phyloP scores from a whole-genome alignment of 2,797 vertebrate genomes.

The Schizopygopsis pylzovi region DNA sequence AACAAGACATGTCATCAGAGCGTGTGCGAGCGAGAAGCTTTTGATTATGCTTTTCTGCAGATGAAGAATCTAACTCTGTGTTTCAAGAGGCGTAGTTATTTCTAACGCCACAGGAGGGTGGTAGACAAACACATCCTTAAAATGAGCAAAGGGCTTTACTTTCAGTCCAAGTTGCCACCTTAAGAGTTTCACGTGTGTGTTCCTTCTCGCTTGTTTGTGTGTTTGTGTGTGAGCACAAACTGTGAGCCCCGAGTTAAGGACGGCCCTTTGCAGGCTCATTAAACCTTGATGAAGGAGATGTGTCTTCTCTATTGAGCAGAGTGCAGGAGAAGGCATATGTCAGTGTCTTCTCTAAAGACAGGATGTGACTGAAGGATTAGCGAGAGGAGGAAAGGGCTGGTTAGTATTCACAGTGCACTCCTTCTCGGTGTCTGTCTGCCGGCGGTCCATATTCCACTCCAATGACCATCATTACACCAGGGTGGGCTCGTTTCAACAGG shows the following conservation, averaged over 20 bases:
- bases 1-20: conserved; percentile 30
- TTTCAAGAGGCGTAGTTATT: neutral
- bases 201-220: neutral
- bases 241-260: conserved; percentile 50
- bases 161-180: conserved; percentile 3
- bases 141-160: neutral
- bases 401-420: conserved; percentile 61
- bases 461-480: conserved; percentile 53
- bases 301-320: conserved; percentile 52
- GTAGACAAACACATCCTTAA: conserved; percentile 16
- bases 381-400: conserved; percentile 47
- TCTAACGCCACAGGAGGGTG: conserved; percentile 32
- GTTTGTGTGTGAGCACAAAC: conserved; percentile 39
- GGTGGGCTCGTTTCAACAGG: conserved; percentile 56
- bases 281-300: conserved; percentile 61
- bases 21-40: neutral
- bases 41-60: conserved; percentile 15
- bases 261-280: conserved; percentile 64
- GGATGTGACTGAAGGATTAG: conserved; percentile 59
- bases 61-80: neutral
- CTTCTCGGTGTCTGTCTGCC: conserved; percentile 47
- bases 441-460: conserved; percentile 55
- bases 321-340: conserved; percentile 46
- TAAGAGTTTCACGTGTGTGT: conserved; percentile 16
- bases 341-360: conserved; percentile 56